Evolutionary conservation across 2,797 vertebrate genomes (phyloP), one percentile per base, ranked within the genome.

Genomic region (Neomorphus geoffroyi): DNA sequence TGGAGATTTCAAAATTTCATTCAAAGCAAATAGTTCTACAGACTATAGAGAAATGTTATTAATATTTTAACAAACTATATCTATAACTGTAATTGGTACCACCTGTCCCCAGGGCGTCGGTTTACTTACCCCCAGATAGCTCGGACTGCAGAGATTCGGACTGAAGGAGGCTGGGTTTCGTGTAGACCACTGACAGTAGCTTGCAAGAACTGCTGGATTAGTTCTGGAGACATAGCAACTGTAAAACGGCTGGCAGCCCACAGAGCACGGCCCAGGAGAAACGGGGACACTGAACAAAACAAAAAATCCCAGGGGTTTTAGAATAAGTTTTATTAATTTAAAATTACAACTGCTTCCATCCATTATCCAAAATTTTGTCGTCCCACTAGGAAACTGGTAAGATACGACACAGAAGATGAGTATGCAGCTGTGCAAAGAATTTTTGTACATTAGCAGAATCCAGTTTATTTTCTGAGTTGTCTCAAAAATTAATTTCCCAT

Each of bases 211-310:
- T 99, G 99, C 97, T 99, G 99, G 96, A 99, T 99, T 91, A 99
- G 98, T 74, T 99, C 99, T 14, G 99, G 99, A 65, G 99, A 99
- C 99, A 99, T 99, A 45, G 99, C 99, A 27, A 99, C 98, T 2
- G 99, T 99, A 94, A 99, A 99, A 16, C 99, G 98, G 96, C 99
- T 99, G 96, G 99, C 99, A 1, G 99, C 99, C 99, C 99, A 99
- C 61, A 99, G 98, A 51, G 99, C 99, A 43, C 99, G 98, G 17
- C 99, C 99, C 92, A 99, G 97, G 86, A 99, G 98, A 94, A 99
- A 99, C 19, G 99, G 99, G 80, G 99, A 99, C 18, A 98, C 99
- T 96, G 97, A 96, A 35, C 48, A 92, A 43, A 70, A 39, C 43
- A 58, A 21, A 83, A 48, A 9, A 10, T 6, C 21, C 39, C 80